Base-by-base conservation (phyloP, 2,797 vertebrate genomes). In the Ceryle rudis region DNA sequence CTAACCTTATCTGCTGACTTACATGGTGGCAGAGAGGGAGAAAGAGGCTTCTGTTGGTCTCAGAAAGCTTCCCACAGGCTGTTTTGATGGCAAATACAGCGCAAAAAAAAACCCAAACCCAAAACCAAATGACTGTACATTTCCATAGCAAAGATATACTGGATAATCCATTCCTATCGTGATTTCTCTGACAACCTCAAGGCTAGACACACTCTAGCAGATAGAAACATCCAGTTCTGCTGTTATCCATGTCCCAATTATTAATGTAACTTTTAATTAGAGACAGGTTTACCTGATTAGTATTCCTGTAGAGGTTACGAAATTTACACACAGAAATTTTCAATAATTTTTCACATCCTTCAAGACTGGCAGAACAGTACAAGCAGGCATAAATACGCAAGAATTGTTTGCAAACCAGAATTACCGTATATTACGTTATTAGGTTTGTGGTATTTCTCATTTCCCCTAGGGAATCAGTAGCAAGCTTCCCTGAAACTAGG, bases 71-170 rank as follows among this genome's bases (percentile, higher is more conserved):
- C 94, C 92, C 80, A 94, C 83, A 93, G 95, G 89, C 91, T 95
- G 83, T 97, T 97, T 92, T 89, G 89, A 95, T 91, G 89, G 90
- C 74, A 96, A 92, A 70, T 74, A 66, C 33, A 94, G 89, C 7
- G 1, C 11, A 65, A 47, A 92, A 82, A 85, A 93, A 93, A 87
- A 54, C 75, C 37, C 14, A 41, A 14, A 41, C 41, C 14, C 41
- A 41, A 41, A 41, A 41, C 14, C 80, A 89, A 93, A 93, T 58
- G 22, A 80, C 61, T 89, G 33, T 47, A 72, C 62, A 94, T 96
- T 97, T 94, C 92, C 92, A 96, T 89, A 96, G 95, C 83, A 95
- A 96, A 96, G 82, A 96, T 91, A 94, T 20, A 86, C 51, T 26
- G 89, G 74, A 92, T 94, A 88, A 93, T 74, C 69, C 82, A 94